These are phyloP conservation scores for Gyps fulvus DNA, from an alignment of 2,113 vertebrate species.

Conservation along the genomic window DNA sequence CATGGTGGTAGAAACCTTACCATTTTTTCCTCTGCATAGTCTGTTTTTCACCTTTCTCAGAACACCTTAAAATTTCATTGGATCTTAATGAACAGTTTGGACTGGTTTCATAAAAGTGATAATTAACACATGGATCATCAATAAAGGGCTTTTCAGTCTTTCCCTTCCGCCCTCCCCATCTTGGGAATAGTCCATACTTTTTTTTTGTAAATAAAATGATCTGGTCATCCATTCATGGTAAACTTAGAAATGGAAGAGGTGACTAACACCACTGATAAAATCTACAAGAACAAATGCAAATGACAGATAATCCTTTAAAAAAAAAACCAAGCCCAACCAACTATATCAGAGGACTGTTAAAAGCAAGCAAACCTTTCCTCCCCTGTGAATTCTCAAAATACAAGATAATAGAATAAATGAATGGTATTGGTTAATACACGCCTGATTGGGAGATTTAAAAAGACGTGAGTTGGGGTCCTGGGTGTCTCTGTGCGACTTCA, in stretches of 20 bases:
- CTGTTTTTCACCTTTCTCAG: neutral
- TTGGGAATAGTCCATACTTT: neutral
- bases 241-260: neutral
- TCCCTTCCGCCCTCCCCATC: accelerated
- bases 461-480: neutral
- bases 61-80: neutral
- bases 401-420: neutral
- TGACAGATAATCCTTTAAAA: neutral
- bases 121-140: neutral
- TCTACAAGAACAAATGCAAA: neutral
- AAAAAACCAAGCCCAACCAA: neutral
- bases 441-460: neutral
- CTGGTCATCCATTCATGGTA: neutral
- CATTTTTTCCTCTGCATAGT: neutral
- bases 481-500: neutral
- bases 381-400: neutral
- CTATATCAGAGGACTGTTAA: neutral
- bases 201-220: neutral
- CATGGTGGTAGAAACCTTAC: neutral
- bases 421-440: neutral
- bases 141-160: neutral
- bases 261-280: neutral
- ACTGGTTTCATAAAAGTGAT: neutral
- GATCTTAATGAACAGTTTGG: neutral
- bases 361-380: neutral